Percentiles rank a stretch among this genome's conserved stretches.
phyloP scores from a whole-genome alignment of 2,888 invertebrate genomes.

The Tenthredo notha region DNA sequence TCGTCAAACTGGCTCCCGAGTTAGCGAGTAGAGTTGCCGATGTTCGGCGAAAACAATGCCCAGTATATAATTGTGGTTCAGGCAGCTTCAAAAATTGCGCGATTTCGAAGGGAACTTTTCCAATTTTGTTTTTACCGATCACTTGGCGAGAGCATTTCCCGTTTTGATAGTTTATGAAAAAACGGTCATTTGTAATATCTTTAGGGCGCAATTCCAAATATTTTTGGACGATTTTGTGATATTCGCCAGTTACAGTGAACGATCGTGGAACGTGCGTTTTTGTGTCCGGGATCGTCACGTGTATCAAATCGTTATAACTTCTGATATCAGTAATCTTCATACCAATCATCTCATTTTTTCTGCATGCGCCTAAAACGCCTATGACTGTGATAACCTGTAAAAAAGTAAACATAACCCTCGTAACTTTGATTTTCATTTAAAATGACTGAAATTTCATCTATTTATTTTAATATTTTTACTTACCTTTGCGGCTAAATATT shows the following conservation, averaged over 20 bases:
- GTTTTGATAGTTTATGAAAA: constrained; percentile 14
- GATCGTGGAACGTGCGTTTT: not conserved
- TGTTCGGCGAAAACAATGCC: constrained; percentile 14
- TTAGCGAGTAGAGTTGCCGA: constrained; percentile 33
- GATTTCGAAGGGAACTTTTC: constrained; percentile 7
- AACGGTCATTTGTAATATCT: not conserved
- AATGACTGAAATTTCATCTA: not conserved
- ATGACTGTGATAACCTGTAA: not conserved
- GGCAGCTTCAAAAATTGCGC: constrained; percentile 14
- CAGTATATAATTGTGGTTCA: constrained; percentile 25
- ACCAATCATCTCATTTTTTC: not conserved
- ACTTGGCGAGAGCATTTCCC: constrained; percentile 12
- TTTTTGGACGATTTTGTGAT: constrained; percentile 7
- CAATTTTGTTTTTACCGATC: constrained; percentile 25
- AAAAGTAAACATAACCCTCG: not conserved
- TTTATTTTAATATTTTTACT: not conserved
- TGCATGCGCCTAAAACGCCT: not conserved
- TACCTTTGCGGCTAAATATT: not conserved
- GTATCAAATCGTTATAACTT: not conserved
- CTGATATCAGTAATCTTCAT: not conserved
- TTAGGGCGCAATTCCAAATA: constrained; percentile 19
- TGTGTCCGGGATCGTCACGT: not conserved
- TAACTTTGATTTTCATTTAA: not conserved
- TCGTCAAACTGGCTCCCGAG: constrained; percentile 18
- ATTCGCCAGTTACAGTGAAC: constrained; percentile 11